Percentiles rank a stretch among this genome's conserved stretches.
These are phyloP conservation scores for Augochlora pura DNA, from an alignment of 1,140 invertebrate genomes.

Conservation along the genomic window DNA sequence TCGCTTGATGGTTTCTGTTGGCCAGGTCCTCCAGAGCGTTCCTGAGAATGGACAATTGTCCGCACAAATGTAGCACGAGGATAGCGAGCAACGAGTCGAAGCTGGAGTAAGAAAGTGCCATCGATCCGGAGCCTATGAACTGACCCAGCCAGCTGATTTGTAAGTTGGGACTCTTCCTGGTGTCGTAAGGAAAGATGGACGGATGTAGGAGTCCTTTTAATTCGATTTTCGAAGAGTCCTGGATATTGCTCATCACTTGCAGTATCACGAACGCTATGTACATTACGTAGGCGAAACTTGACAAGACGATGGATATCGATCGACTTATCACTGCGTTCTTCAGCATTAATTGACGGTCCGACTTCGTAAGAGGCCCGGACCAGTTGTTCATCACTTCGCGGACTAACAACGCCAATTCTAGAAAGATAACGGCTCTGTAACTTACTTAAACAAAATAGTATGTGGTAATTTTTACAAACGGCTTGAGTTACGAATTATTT, in stretches of 20 bases:
- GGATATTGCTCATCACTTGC: constrained; percentile 24
- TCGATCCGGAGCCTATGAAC: constrained; percentile 68
- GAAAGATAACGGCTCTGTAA: background rate
- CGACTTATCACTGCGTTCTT: constrained; percentile 32
- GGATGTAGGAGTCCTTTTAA: constrained; percentile 19
- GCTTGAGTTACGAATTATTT: too few relatives aligned
- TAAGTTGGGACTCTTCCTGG: constrained; percentile 74
- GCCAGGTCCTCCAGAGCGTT: constrained; percentile 52
- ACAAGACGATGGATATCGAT: constrained; percentile 35
- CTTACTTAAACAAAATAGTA: too few relatives aligned
- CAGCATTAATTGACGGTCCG: constrained; percentile 28
- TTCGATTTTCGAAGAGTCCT: constrained; percentile 15
- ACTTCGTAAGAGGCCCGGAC: background rate
- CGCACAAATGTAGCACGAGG: constrained; percentile 77
- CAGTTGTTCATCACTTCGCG: constrained; percentile 33
- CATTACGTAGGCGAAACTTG: constrained; percentile 11
- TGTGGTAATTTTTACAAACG: too few relatives aligned
- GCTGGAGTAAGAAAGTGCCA: constrained; percentile 73
- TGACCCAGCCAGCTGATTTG: constrained; percentile 78
- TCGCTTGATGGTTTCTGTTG: background rate
- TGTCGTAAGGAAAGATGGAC: constrained; percentile 76
- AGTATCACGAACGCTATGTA: constrained; percentile 13
- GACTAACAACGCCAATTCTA: constrained; percentile 11
- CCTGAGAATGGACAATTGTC: constrained; percentile 74
- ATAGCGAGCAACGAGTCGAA: constrained; percentile 76